These are phyloP conservation scores for Cydia pomonella DNA, from an alignment of 1,140 invertebrate genomes.

Conservation along the genomic window DNA sequence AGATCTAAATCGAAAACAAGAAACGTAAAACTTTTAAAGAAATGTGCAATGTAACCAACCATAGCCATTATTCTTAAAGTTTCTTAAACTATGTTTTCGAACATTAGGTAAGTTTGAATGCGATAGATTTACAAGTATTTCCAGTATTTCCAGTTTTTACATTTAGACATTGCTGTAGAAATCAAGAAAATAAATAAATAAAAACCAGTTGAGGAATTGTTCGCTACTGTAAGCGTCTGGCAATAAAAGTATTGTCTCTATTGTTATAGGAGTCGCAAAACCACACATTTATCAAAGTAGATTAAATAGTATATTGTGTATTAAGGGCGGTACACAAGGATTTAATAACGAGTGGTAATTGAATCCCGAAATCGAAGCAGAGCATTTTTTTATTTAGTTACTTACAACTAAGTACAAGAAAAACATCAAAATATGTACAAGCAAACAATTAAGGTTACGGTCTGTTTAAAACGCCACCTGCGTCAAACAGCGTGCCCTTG, in stretches of 20 bases:
- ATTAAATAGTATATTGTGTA: no score
- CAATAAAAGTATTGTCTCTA: background rate
- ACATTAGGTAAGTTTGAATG: background rate
- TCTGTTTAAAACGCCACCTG: no score
- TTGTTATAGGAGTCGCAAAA: background rate
- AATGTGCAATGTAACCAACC: background rate
- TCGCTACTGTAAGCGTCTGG: background rate
- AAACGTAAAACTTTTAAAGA: background rate
- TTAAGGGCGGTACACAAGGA: no score
- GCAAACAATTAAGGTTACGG: no score
- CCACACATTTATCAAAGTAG: no score
- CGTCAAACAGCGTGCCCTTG: no score
- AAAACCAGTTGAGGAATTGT: background rate
- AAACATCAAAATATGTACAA: no score
- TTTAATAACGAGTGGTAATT: no score
- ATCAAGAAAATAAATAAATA: background rate
- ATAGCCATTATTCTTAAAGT: slow-evolving; percentile 5
- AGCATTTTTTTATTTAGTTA: no score
- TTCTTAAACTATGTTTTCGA: background rate
- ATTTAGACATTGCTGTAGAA: background rate
- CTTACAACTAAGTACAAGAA: no score
- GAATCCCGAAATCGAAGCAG: no score
- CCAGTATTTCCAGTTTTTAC: background rate
- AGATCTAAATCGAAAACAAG: background rate
- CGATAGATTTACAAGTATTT: background rate